Evolutionary conservation across 1,140 invertebrate genomes (phyloP), one percentile per base, ranked within the genome.

Genomic region (Bombus consobrinus): DNA sequence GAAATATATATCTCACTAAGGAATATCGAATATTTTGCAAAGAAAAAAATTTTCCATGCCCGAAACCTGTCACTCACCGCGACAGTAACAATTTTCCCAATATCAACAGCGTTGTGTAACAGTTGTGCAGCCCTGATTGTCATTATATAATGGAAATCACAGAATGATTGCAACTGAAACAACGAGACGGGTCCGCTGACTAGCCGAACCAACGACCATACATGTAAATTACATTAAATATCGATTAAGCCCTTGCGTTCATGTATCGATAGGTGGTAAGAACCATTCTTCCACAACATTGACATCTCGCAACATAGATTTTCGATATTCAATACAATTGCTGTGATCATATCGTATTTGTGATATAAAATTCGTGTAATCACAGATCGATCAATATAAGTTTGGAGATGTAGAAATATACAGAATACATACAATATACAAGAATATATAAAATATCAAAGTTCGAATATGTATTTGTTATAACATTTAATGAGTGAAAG

Each of bases 151-250:
- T 22, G 81, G 81, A 83, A 83, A 83, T 84, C 83, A 32, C 76
- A 53, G 22, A 84, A 84, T 80, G 68, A 84, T 84, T 80, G 76
- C 53, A n/a, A 62, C 9, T 62, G 66, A n/a, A 84, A 79, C 75
- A 72, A 72, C 83, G 47, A 28, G 28, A n/a, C 75, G 57, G n/a
- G 25, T 3, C 39, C 12, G 43, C 64, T 59, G 6, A 34, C 18
- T 4, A 32, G 25, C 8, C 57, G 39, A 84, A 37, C n/a, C 47
- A 34, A 41, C 47, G 47, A 34, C 37, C 83, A 28, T 72, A n/a
- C 76, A 62, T 71, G 83, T 77, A 80, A 84, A 84, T 84, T 71
- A 76, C 66, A 84, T 84, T 79, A 84, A 72, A 80, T 59, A 57
- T 80, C 83, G 66, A 84, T 84, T 84, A 84, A 25, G 18, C 12